A percentile compares a stretch with the other conserved stretches of the same genome.
Conservation (phyloP, 2,113 vertebrate genomes). For the Polypterus senegalus region DNA sequence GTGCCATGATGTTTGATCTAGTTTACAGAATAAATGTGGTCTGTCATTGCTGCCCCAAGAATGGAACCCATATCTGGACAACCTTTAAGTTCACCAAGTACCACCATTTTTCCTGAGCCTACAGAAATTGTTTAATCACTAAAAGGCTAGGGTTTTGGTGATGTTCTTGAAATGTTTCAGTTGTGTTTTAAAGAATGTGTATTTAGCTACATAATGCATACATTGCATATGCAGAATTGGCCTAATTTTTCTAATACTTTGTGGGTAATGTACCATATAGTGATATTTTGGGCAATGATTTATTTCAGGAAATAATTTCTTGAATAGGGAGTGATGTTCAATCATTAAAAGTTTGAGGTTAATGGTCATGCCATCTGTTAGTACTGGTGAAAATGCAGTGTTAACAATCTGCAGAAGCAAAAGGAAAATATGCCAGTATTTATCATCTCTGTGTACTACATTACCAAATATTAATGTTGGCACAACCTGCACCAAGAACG, state of each 20-base stretch:
- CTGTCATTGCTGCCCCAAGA: constrained; percentile 14
- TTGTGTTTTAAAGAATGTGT: constrained; percentile 20
- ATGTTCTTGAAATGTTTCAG: constrained; percentile 24
- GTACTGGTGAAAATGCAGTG: constrained; percentile 17
- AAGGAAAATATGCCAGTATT: constrained; percentile 20
- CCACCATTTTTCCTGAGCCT: constrained; percentile 13
- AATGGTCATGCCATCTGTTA: constrained; percentile 13
- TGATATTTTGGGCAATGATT: constrained; percentile 22
- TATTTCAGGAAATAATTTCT: constrained; percentile 17
- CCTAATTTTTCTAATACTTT: constrained; percentile 19
- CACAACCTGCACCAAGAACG: constrained; percentile 21
- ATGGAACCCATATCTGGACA: constrained; percentile 11
- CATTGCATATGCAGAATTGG: constrained; percentile 19
- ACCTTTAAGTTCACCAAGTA: no score
- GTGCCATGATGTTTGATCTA: constrained; percentile 22
- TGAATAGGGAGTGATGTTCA: constrained; percentile 22
- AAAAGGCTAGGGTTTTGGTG: constrained; percentile 20
- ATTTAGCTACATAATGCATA: constrained; percentile 20
- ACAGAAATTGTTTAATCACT: constrained; percentile 27
- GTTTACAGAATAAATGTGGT: constrained; percentile 17
- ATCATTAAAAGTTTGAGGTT: constrained; percentile 22
- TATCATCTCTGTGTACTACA: constrained; percentile 16
- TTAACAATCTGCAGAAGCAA: constrained; percentile 22
- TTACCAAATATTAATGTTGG: constrained; percentile 23
- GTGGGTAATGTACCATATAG: constrained; percentile 23